phyloP scores from a whole-genome alignment of 2,113 vertebrate genomes.

The Pogonocichla stellata region DNA sequence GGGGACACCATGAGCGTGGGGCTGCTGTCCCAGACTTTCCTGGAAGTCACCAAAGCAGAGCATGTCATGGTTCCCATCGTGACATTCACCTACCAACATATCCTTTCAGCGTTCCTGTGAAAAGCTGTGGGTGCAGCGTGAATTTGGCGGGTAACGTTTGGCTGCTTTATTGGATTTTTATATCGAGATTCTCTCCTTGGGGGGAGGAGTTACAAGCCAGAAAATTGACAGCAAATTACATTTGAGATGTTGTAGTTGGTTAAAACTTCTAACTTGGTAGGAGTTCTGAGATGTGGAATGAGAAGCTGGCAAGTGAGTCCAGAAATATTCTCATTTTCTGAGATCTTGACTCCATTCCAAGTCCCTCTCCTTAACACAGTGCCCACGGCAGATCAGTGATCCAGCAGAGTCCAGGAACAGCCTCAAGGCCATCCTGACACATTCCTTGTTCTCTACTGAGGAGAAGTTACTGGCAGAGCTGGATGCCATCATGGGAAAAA shows the following conservation, averaged over 20 bases:
- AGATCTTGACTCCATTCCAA: neutral
- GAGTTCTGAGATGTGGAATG: neutral
- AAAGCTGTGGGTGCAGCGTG: too few species aligned
- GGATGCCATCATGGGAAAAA: slow-evolving; percentile 75
- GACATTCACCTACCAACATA: slow-evolving; percentile 76
- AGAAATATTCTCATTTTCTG: neutral
- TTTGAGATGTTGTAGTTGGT: neutral
- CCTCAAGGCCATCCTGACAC: slow-evolving; percentile 83
- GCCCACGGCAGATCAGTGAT: slow-evolving; percentile 76
- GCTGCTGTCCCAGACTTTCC: slow-evolving; percentile 91
- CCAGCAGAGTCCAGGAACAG: slow-evolving; percentile 74
- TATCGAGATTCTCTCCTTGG: neutral
- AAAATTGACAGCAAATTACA: neutral
- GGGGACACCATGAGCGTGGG: slow-evolving; percentile 84
- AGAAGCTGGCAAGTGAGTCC: neutral
- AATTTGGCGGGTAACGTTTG: neutral
- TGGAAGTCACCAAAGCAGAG: slow-evolving; percentile 79
- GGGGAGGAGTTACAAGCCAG: neutral
- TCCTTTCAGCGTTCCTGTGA: slow-evolving; percentile 73
- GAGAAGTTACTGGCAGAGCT: slow-evolving; percentile 84
- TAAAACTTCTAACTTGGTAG: neutral
- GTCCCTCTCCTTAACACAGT: slow-evolving; percentile 72
- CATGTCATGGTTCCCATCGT: slow-evolving; percentile 90
- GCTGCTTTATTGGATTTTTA: neutral
- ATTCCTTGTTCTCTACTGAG: slow-evolving; percentile 84